A percentile compares a stretch with the other conserved stretches of the same genome.
Evolutionary conservation across 2,888 invertebrate species (phyloP).

Genomic region (Pyralis farinalis): DNA sequence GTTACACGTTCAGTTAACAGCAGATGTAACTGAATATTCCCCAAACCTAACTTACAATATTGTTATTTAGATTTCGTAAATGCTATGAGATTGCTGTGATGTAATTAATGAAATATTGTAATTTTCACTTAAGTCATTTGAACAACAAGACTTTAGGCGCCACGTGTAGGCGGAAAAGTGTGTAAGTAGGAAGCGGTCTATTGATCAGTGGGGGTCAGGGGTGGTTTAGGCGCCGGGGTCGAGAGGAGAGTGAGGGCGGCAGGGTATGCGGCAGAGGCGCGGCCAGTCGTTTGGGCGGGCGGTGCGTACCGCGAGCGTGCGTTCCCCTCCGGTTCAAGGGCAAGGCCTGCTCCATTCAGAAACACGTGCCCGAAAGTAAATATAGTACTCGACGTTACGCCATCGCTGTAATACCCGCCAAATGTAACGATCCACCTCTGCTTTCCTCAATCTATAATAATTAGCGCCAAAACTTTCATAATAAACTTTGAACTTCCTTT

Average conservation of each 20-base stretch:
- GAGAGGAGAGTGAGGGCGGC: conserved; percentile 16
- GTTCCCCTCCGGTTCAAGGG: conserved; percentile 73
- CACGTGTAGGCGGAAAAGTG: conserved; percentile 41
- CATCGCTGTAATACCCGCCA: conserved; percentile 39
- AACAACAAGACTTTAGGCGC: conserved; percentile 6
- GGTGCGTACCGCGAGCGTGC: conserved; percentile 58
- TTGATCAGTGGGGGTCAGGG: conserved; percentile 41
- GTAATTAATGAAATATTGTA: too few relatives aligned
- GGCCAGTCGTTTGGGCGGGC: conserved; percentile 64
- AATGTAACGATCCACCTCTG: conserved; percentile 23
- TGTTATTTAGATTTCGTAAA: too few relatives aligned
- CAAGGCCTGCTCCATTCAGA: conserved; percentile 74
- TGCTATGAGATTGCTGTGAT: too few relatives aligned
- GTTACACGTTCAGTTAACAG: too few relatives aligned
- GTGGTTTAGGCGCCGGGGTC: conserved; percentile 23
- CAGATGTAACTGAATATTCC: too few relatives aligned
- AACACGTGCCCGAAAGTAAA: conserved; percentile 78
- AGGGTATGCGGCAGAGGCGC: conserved; percentile 34
- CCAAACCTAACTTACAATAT: too few relatives aligned
- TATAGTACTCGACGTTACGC: conserved; percentile 71
- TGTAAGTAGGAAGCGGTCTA: conserved; percentile 48
- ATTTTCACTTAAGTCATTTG: too few relatives aligned
- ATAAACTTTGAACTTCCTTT: too few relatives aligned
- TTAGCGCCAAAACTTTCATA: neutral
- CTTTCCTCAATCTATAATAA: conserved; percentile 5